Evolutionary conservation across 2,113 vertebrate species (phyloP).

Genomic region (Nycticryphes semicollaris): DNA sequence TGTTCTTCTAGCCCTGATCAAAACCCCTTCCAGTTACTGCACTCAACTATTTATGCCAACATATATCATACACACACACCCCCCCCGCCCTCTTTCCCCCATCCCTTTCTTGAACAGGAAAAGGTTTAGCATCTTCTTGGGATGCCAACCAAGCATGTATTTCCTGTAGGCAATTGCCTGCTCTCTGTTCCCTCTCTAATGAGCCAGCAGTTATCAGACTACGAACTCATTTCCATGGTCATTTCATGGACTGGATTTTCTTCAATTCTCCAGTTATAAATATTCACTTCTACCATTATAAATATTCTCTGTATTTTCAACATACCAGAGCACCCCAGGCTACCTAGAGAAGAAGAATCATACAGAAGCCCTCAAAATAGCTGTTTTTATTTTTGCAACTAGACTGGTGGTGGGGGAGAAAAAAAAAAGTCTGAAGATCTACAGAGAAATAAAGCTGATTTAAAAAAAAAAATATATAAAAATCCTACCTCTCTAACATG

Average conservation of each 20-base stretch:
- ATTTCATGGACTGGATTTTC: neutral
- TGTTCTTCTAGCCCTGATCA: neutral
- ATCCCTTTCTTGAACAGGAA: neutral
- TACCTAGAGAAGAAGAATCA: neutral
- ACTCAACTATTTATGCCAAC: neutral
- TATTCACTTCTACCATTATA: neutral
- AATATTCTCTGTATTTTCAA: neutral
- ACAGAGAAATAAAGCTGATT: slow-evolving; percentile 8
- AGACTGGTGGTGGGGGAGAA: neutral
- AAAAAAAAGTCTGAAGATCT: neutral
- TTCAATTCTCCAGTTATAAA: neutral
- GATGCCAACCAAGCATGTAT: neutral
- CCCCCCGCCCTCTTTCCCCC: neutral
- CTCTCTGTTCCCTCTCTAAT: neutral
- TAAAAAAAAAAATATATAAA: neutral
- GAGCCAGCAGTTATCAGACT: neutral
- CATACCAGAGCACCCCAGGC: neutral
- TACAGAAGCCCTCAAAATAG: neutral
- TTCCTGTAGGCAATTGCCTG: neutral
- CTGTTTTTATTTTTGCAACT: neutral
- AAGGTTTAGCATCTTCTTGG: neutral
- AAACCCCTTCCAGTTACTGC: neutral
- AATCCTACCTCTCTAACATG: neutral
- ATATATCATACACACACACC: too few species aligned
- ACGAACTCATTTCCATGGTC: neutral